Base-by-base conservation (phyloP, 2,797 vertebrate species). In the Danionella dracula region DNA sequence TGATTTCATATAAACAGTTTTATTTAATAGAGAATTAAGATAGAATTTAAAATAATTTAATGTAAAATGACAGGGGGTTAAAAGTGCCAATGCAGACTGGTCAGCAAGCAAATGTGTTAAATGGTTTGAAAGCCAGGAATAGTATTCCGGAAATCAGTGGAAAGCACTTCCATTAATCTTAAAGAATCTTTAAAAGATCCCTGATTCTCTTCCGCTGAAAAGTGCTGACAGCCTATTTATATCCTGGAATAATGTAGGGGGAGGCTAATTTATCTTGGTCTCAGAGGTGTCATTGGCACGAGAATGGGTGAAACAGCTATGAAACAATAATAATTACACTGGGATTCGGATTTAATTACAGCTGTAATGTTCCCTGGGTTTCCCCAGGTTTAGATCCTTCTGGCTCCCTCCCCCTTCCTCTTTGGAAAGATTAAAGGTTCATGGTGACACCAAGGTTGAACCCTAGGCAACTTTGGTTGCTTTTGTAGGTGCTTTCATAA, bases 161-260 rank as follows among this genome's bases (percentile, higher is more conserved):
- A 81, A 82, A 74, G 70, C 78, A 77, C 80, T 84, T 86, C 82
- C 85, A 88, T 89, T 87, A 81, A 88, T 89, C 89, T 84, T 85
- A 84, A 83, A 81, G 79, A 87, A 86, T 85, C 81, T 88, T 84
- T 87, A 86, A 86, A 87, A 89, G 79, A 88, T 87, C 85, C 86
- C 78, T 65, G 75, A 68, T 81, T 86, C 77, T 85, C 71, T 83
- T 80, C 66, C 78, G 65, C 78, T 72, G 70, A 76, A 71, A 78
- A 70, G 65, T 69, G 75, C 78, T 83, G 84, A 85, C 84, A 84
- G 79, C 79, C 79, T 84, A 80, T 86, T 90, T 89, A 85, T 84
- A 81, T 82, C 80, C 76, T 81, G 81, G 84, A 87, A 87, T 87
- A 88, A 87, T 85, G 79, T 73, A 66, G 77, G 77, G 83, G 79